phyloP scores from a whole-genome alignment of 2,113 vertebrate genomes.

The Calyptomena viridis region DNA sequence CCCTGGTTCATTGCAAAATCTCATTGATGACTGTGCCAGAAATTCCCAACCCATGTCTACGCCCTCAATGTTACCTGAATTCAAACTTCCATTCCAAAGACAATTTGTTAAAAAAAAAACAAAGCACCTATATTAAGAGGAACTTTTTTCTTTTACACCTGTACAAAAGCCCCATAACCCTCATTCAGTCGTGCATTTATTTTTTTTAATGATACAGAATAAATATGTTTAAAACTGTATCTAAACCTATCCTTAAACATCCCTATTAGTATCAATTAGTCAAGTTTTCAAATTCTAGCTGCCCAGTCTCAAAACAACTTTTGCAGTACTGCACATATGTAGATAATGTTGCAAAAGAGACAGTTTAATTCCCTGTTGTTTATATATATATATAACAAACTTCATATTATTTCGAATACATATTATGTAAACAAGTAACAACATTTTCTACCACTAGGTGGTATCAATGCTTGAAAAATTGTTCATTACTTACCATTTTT shows the following conservation, averaged over 20 bases:
- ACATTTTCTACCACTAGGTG: conserved; percentile 56
- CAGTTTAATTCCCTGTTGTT: not conserved
- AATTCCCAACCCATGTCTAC: not conserved
- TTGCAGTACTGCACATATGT: not conserved
- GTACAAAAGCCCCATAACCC: not conserved
- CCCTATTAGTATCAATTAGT: not conserved
- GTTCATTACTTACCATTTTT: not conserved
- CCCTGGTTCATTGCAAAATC: not conserved
- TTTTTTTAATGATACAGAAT: not conserved
- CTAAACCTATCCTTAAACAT: not conserved
- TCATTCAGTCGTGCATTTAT: not conserved
- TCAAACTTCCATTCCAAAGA: not conserved
- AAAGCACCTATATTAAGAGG: not conserved
- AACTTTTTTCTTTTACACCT: not conserved
- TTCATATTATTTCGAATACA: not conserved
- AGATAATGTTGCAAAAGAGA: not conserved
- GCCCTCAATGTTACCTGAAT: not conserved
- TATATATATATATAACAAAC: not conserved
- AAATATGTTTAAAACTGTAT: not conserved
- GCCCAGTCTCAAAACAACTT: not conserved
- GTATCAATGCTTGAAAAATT: conserved; percentile 29
- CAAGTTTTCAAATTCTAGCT: not conserved
- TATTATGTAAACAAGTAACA: not conserved
- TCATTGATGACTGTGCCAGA: not conserved
- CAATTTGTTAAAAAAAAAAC: not conserved